phyloP scores from a whole-genome alignment of 2,113 vertebrate species.

The Aleadryas rufinucha region DNA sequence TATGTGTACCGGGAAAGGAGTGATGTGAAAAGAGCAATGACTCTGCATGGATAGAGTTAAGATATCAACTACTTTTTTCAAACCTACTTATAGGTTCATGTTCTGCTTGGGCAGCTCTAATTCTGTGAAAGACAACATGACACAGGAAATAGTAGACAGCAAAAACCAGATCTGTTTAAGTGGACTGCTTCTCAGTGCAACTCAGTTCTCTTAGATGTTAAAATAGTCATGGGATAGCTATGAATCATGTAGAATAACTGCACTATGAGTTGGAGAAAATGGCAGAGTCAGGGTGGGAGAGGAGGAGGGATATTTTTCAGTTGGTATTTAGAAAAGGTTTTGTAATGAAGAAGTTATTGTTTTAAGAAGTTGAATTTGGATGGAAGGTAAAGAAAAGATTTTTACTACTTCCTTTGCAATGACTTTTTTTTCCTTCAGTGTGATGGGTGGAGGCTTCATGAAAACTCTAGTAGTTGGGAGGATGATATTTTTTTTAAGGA shows the following conservation, averaged over 20 bases:
- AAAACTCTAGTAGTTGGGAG: not conserved
- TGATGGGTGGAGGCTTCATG: not conserved
- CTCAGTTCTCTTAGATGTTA: not conserved
- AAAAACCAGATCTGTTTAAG: not conserved
- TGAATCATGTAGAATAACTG: not conserved
- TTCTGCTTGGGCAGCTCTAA: accelerated
- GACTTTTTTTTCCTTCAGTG: not conserved
- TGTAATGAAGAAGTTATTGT: not conserved
- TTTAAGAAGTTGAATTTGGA: not conserved
- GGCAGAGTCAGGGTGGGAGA: not conserved
- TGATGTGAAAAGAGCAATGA: not conserved
- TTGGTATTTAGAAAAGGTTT: not conserved
- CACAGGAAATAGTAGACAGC: not conserved
- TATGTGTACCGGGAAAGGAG: not conserved
- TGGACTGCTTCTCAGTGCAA: not conserved
- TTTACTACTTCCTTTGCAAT: not conserved
- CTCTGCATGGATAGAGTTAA: not conserved
- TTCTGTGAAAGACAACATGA: not conserved
- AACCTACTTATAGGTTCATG: not conserved
- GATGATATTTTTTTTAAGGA: not conserved
- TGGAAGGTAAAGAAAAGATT: not conserved
- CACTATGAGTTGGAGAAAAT: not conserved
- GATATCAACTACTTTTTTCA: not conserved
- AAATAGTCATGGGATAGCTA: not conserved
- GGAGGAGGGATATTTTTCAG: not conserved